Evolutionary conservation across 2,888 invertebrate genomes (phyloP).

Genomic region (Chironomus riparius): DNA sequence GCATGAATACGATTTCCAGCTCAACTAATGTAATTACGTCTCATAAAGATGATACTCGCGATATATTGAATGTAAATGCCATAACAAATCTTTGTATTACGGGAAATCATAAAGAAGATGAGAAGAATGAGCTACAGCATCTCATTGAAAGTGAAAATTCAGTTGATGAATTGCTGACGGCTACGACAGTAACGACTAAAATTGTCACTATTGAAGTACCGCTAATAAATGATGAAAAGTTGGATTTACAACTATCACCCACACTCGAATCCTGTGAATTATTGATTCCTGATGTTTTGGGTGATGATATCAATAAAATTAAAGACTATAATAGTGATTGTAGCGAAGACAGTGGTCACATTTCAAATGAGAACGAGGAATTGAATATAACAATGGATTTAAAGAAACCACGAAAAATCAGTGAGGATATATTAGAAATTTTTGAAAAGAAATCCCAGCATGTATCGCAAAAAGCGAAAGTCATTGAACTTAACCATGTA

Average conservation of each 20-base stretch:
- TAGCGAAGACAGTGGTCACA: slow-evolving; percentile 74
- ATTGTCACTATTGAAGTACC: neutral
- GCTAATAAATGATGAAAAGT: neutral
- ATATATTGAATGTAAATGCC: slow-evolving; percentile 46
- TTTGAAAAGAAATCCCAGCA: slow-evolving; percentile 18
- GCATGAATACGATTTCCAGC: slow-evolving; percentile 42
- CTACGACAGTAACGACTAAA: neutral
- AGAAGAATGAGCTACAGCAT: slow-evolving; percentile 32
- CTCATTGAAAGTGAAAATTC: slow-evolving; percentile 38
- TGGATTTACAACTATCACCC: neutral
- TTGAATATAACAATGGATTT: slow-evolving; percentile 27
- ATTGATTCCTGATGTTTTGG: slow-evolving; percentile 24
- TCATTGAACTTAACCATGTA: slow-evolving; percentile 38
- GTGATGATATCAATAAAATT: slow-evolving; percentile 40
- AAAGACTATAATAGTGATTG: slow-evolving; percentile 58
- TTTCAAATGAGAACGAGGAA: slow-evolving; percentile 60
- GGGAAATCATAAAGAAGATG: slow-evolving; percentile 36
- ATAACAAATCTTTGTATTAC: slow-evolving; percentile 46
- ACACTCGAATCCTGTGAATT: slow-evolving; percentile 16
- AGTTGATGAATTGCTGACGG: slow-evolving; percentile 38
- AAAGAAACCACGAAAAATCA: slow-evolving; percentile 15
- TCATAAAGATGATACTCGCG: slow-evolving; percentile 44
- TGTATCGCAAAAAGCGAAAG: slow-evolving; percentile 21
- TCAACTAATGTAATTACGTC: slow-evolving; percentile 40
- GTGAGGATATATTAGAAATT: slow-evolving; percentile 18